Evolutionary conservation across 2,888 invertebrate species (phyloP).

Genomic region (Nipponacmea schrenckii): DNA sequence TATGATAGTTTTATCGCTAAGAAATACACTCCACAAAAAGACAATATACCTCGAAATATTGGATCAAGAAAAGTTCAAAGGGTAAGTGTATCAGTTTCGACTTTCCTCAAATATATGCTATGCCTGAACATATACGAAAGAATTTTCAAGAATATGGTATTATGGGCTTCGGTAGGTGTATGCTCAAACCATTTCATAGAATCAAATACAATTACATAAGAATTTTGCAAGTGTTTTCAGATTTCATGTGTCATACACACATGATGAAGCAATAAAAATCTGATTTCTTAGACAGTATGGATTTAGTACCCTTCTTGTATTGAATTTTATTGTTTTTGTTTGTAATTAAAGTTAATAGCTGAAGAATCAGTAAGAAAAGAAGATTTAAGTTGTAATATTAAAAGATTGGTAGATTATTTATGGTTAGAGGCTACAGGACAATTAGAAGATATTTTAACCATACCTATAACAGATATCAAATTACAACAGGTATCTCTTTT

Average conservation of each 20-base stretch:
- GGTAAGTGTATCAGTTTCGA: constrained; percentile 31
- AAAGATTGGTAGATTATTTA: constrained; percentile 53
- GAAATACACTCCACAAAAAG: constrained; percentile 17
- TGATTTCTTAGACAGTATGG: too few relatives aligned
- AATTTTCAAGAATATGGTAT: too few relatives aligned
- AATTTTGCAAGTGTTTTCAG: too few relatives aligned
- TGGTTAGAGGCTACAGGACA: constrained; percentile 63
- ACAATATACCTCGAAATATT: constrained; percentile 38
- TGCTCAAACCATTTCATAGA: too few relatives aligned
- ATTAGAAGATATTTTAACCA: constrained; percentile 44
- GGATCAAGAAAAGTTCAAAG: constrained; percentile 52
- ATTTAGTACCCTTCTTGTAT: too few relatives aligned
- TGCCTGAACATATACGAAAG: too few relatives aligned
- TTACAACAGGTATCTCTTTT: constrained; percentile 52
- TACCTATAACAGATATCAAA: constrained; percentile 44
- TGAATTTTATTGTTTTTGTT: not conserved
- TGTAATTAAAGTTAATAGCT: constrained; percentile 36
- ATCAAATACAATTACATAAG: too few relatives aligned
- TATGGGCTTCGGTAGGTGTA: too few relatives aligned
- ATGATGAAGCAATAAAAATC: too few relatives aligned
- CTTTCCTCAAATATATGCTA: too few relatives aligned
- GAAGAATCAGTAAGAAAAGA: constrained; percentile 32
- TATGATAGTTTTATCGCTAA: not conserved
- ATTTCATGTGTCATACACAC: too few relatives aligned
- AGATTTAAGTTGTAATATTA: constrained; percentile 32